Evolutionary conservation across 2,797 vertebrate species (phyloP), one percentile per base, ranked within the genome.

Genomic region (Hozukius guyotensis): DNA sequence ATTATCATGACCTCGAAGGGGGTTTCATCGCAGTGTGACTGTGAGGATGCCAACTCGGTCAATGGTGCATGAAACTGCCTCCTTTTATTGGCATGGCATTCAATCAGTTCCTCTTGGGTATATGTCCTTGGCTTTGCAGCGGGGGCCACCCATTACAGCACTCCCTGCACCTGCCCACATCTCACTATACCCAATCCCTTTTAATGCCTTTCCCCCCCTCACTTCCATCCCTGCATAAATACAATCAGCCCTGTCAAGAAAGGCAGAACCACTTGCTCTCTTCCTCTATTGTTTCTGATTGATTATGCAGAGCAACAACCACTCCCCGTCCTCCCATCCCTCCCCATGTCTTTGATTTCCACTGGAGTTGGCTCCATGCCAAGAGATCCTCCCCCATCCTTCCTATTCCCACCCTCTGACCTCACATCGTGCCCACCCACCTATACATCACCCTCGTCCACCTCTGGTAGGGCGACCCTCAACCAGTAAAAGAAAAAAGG

Each of bases 11-110:
- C 93, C 93, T 93, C 87, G n/a, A 62, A 84, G 84, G 65, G 84
- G 87, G 86, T 90, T 91, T 92, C 91, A 93, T 89, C 87, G 60
- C 89, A 79, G 83, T 75, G 83, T 70, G 82, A 77, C 89, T 88
- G 87, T 73, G 77, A 80, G 85, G 91, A 95, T 94, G 93, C 94
- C 93, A 93, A 93, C 91, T 91, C 70, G 86, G 91, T 93, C 93
- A 93, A 91, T 90, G 93, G 93, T 79, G 93, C 91, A 87, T 94
- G 93, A 94, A 95, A 94, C 93, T 81, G 93, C 89, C 89, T 91
- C 78, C 81, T 93, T 93, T 94, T 94, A 93, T 91, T 93, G 92
- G 90, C 88, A 83, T 86, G 86, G 89, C 89, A 91, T 92, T 94
- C 93, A 94, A 93, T 95, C 93, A 93, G 93, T 68, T 90, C 81